A percentile compares a stretch with the other conserved stretches of the same genome.
Evolutionary conservation across 2,797 vertebrate genomes (phyloP).

Genomic region (Stomatorhinus walkeri): DNA sequence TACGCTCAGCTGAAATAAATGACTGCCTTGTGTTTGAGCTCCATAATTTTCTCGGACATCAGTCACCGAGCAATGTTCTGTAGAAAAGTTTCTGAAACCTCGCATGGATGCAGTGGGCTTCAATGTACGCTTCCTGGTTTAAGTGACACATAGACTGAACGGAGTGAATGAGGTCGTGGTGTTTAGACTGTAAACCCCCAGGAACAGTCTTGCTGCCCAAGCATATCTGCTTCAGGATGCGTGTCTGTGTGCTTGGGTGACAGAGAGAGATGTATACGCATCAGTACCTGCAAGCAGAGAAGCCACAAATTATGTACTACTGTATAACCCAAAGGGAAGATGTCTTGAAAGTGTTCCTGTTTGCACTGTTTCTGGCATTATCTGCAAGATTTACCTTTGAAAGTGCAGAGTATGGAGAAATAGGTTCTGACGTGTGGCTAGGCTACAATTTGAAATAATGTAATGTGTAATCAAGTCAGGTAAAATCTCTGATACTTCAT

Average conservation of each 20-base stretch:
- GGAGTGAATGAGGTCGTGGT: background rate
- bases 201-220: background rate
- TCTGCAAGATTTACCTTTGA: background rate
- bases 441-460: background rate
- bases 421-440: background rate
- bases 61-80: background rate
- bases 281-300: conserved; percentile 50
- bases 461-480: conserved; percentile 19
- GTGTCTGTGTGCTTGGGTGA: conserved; percentile 35
- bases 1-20: conserved; percentile 20
- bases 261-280: conserved; percentile 46
- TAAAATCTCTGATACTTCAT: conserved; percentile 17
- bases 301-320: conserved; percentile 42
- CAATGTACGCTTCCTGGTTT: background rate
- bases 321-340: conserved; percentile 15
- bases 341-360: conserved; percentile 12
- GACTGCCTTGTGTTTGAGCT: background rate
- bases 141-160: background rate
- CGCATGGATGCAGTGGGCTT: background rate
- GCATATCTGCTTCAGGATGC: background rate
- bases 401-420: background rate
- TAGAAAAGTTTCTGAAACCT: background rate
- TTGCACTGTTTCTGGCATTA: background rate
- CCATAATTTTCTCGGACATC: background rate
- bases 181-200: background rate